Base-by-base conservation (phyloP, 1,140 invertebrate genomes). In the Orius insidiosus region DNA sequence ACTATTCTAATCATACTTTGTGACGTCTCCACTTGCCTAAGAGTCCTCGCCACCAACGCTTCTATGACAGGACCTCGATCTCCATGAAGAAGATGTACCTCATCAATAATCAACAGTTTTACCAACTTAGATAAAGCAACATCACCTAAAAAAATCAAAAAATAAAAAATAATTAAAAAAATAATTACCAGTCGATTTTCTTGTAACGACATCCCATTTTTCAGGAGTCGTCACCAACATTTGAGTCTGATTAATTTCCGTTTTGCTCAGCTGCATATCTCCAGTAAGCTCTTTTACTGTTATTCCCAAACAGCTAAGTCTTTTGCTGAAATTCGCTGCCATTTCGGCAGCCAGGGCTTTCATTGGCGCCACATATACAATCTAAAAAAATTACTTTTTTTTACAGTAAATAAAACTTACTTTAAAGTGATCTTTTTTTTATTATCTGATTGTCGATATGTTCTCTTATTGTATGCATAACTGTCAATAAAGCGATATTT, bases 351-450 rank as follows among this genome's bases (percentile, higher is more conserved):
- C 95, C 13, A 99, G 63, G 1, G 96, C 95, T 69, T 98, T 99
- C 95, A 99, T 99, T 7, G 96, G 96, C 2, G 94, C 93, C 46
- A 98, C 84, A 64, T 99, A 99, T 13, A 99, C 83, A 56, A 99
- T 94, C 77, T 89, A 54, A 45, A 66, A 61, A 4, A 24, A 24
- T 4, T 7, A 36, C n/a, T 36, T 36, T 36, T 36, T 36, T 36
- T 36, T 36, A n/a, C n/a, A 11, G 5, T 5, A 36, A 36, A n/a
- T n/a, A n/a, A 36, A 15, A 36, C n/a, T 43, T 59, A 86, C 81
- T 69, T 98, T 98, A 62, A 98, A 98, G 56, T 90, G 76, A 66
- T 95, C 79, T 59, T 82, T 85, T n/a, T 63, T 81, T 76, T 46
- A 97, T 81, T 3, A 85, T 63, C 45, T 75, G 75, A 50, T 78